These are phyloP conservation scores for Hesperophylax magnus DNA, from an alignment of 1,140 invertebrate species.

Conservation along the genomic window DNA sequence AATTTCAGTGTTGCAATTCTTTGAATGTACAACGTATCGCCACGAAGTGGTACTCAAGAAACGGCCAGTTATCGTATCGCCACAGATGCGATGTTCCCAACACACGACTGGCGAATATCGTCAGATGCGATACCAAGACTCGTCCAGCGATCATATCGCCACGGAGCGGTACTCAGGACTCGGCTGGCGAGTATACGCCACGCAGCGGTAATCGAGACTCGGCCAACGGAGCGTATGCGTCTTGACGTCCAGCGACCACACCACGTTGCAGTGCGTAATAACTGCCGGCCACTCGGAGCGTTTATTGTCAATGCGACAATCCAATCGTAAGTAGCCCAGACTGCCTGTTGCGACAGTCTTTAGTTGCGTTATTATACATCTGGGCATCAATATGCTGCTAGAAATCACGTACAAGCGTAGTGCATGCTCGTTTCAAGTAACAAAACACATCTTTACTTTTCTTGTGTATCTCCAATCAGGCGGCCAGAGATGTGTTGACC, in stretches of 20 bases:
- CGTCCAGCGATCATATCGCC: slow-evolving; percentile 15
- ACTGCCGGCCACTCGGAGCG: slow-evolving; percentile 37
- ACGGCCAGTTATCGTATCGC: neutral
- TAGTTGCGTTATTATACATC: slow-evolving; percentile 53
- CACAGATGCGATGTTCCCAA: neutral
- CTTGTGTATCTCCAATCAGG: neutral
- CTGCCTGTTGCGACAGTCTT: slow-evolving; percentile 55
- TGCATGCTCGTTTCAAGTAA: slow-evolving; percentile 48
- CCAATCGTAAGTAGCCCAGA: slow-evolving; percentile 57
- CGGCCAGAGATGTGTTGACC: slow-evolving; percentile 9
- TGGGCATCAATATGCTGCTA: slow-evolving; percentile 50
- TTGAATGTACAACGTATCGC: neutral
- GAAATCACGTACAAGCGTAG: slow-evolving; percentile 42
- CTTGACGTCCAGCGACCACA: slow-evolving; percentile 3
- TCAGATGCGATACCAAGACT: neutral
- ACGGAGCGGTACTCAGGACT: slow-evolving; percentile 11
- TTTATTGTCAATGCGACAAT: slow-evolving; percentile 42
- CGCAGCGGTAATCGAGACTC: neutral
- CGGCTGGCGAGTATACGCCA: slow-evolving; percentile 26
- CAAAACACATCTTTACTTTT: neutral
- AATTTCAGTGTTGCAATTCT: slow-evolving; percentile 34
- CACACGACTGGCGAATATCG: slow-evolving; percentile 31
- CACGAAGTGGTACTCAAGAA: slow-evolving; percentile 44
- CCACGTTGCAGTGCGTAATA: slow-evolving; percentile 39
- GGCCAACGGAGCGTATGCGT: slow-evolving; percentile 27